A percentile compares a stretch with the other conserved stretches of the same genome.
Conservation (phyloP, 2,797 vertebrate species). For the Cossypha dichroa region DNA sequence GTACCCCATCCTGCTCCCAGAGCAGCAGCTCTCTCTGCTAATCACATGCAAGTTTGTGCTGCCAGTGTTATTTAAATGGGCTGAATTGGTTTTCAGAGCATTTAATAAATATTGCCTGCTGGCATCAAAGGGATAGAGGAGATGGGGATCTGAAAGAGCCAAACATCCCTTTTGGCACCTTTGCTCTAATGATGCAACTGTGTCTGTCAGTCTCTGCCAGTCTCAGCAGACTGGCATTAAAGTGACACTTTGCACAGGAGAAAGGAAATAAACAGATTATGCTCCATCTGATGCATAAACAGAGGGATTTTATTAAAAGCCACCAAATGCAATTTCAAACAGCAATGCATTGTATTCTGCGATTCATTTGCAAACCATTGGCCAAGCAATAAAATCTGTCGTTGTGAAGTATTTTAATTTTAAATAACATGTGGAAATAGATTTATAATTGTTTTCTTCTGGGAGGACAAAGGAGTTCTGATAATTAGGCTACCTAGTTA, state of each 20-base stretch:
- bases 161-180: conserved; percentile 53
- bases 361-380: neutral
- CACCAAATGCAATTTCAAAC: conserved; percentile 8
- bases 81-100: conserved; percentile 11
- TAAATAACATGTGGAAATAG: neutral
- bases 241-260: neutral
- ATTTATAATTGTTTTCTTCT: neutral
- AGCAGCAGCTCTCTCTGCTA: neutral
- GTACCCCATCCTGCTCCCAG: neutral
- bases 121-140: neutral
- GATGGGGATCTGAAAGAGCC: conserved; percentile 27
- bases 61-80: conserved; percentile 14
- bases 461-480: neutral
- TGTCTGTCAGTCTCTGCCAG: conserved; percentile 29
- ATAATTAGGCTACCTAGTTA: neutral
- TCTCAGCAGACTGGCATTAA: conserved; percentile 24
- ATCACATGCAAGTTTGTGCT: neutral
- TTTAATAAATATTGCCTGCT: conserved; percentile 59
- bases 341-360: neutral
- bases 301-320: conserved; percentile 8
- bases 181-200: conserved; percentile 53
- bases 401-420: conserved; percentile 1
- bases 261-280: conserved; percentile 60
- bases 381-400: neutral
- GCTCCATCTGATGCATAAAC: conserved; percentile 34